Evolutionary conservation across 30 jellyfish, hydroid and myxozoan species (phyloP), one percentile per base, ranked within the genome.

Genomic region (Rhopilema esculentum): DNA sequence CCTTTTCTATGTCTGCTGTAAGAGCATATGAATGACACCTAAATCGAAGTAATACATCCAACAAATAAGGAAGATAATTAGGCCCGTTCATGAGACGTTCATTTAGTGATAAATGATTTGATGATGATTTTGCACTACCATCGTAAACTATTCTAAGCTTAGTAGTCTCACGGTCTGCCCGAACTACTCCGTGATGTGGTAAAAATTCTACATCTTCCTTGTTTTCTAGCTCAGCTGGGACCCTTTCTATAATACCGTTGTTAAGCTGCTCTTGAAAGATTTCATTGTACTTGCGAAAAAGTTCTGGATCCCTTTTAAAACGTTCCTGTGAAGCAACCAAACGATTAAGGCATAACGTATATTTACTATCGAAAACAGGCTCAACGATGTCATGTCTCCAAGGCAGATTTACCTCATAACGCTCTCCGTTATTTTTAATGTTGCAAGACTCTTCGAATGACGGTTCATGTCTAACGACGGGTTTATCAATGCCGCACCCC

Each of bases 151-250:
- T 52, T 77, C 74, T 77, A 12, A 40, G 57, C 57, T 40, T 31
- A 24, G 50, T 52, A 77, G 82, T 77, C 75, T 77, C 75, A 26
- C 69, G 88, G 53, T 77, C 75, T n/a, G 19, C 57, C 17, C 75
- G 88, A 20, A 77, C 49, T n/a, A 32, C 75, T 40, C 88, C 75
- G 49, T 77, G 88, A 77, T 77, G 88, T 52, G 75, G 88, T 48
- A 77, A 31, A n/a, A 77, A 77, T 21, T 77, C 88, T 49, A 25
- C 24, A 17, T 29, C 88, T 52, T 77, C 75, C 88, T 48, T 20
- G 75, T 52, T 32, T 57, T 77, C 69, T 16, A 52, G 25, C 74
- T 77, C 75, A n/a, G 74, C 22, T 9, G 88, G 88, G 53, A 77
- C 75, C 88, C 49, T 77, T n/a, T 77, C 82, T 16, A 49, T 77